phyloP scores from a whole-genome alignment of 2,113 vertebrate genomes.

The Panthera uncia region DNA sequence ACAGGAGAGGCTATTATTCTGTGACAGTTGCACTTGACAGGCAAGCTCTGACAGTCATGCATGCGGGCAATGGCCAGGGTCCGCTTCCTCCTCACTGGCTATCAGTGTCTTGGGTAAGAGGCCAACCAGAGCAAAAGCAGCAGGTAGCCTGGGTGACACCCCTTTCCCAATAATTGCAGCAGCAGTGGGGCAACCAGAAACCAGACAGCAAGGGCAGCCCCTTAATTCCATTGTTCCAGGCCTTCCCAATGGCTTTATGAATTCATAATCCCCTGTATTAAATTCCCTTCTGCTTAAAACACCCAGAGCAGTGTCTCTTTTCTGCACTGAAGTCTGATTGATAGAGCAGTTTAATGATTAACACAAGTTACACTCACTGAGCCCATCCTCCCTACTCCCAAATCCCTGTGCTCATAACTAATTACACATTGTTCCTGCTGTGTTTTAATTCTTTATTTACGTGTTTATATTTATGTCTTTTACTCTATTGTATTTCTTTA shows the following conservation, averaged over 20 bases:
- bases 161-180: fast-evolving
- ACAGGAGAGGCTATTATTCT: background rate
- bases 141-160: background rate
- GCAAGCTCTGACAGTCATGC: background rate
- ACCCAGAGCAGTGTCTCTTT: background rate
- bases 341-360: background rate
- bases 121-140: fast-evolving
- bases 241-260: background rate
- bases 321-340: background rate
- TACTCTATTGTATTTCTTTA: background rate
- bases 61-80: background rate
- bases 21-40: background rate
- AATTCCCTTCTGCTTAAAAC: slow-evolving; percentile 17
- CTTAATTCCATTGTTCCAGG: background rate
- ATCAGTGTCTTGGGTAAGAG: background rate
- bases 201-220: background rate
- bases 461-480: background rate
- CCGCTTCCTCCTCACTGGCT: background rate
- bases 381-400: background rate
- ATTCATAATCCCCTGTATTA: background rate
- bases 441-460: background rate
- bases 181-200: background rate
- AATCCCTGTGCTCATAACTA: background rate
- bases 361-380: background rate
- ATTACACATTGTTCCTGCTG: background rate